Base-by-base conservation (phyloP, 1,140 invertebrate species). In the Drosophila mayri region DNA sequence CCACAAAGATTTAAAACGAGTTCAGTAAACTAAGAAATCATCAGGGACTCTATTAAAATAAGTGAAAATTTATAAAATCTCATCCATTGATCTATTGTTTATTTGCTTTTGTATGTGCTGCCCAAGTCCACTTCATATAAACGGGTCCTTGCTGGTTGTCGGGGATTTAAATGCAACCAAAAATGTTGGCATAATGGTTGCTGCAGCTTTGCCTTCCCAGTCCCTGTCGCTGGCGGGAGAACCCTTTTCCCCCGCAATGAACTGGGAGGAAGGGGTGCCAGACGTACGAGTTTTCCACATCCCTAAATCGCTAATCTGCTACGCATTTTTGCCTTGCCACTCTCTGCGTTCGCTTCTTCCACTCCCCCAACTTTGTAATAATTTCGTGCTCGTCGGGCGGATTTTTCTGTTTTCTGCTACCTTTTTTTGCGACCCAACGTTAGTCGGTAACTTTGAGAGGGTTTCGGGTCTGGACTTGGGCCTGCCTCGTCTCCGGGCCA, bases 301-400 rank as follows among this genome's bases (percentile, higher is more conserved):
- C 85, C 81, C 85, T 90, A 90, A 90, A 90, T 90, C 85, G 85
- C 85, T 90, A 90, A 90, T 90, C 86, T 90, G 81, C 77, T 88
- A 88, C 85, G 85, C 85, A 88, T 90, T 90, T 88, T 81, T 85
- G 67, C 81, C 74, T 66, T 90, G 77, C 85, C 85, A 62, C 58
- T 38, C 55, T 43, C 64, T 14, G 43, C 25, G 35, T 18, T 30
- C 46, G 22, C 14, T 5, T 20, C 55, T 3, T 28, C 20, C 59
- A 47, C 47, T 28, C 18, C 65, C 35, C 32, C 47, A 38, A 72
- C 55, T 60, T 44, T 68, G 80, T 90, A 81, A 88, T 88, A 88
- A 88, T 88, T 88, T 90, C 60, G 64, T 50, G 43, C 44, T 50
- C 46, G 44, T 55, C 58, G 58, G 41, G 32, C 46, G n/a, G 32